Base-by-base conservation (phyloP, 2,888 invertebrate species). In the Ischnura elegans region DNA sequence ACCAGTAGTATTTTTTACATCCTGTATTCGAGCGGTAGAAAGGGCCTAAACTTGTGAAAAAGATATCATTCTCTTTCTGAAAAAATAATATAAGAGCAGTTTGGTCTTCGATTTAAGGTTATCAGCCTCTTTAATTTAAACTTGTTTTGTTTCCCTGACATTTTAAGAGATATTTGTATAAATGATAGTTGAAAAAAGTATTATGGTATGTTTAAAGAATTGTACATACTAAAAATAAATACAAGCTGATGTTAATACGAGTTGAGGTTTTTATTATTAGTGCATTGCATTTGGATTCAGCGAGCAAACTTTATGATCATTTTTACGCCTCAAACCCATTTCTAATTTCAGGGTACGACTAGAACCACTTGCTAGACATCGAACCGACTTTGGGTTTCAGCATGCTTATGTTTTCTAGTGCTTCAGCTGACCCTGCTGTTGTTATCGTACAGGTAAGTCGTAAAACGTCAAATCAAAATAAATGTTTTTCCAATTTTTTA, bases 151-250 rank as follows among this genome's bases (percentile, higher is more conserved):
- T 90, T 90, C 61, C 55, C 61, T 43, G 61, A 46, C 45, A 90
- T 29, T 76, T 61, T 13, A 43, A 90, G n/a, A 55, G 42, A 90
- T 90, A 90, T 90, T 90, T 90, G 90, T 90, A 90, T 61, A 90
- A 90, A 90, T 43, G 25, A 61, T 90, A 90, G 90, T 90, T 90
- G 45, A 90, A 43, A 43, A 61, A 66, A 90, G 47, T 90, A 90
- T 43, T 90, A 90, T 90, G 61, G 61, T 90, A 90, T 90, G 90
- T 90, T 90, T 90, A 90, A 90, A 90, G 55, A 90, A 90, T 25
- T 90, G 90, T 90, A 90, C 42, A 90, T 90, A 90, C 55, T 90
- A 55, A 90, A 90, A 90, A 90, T 90, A 90, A 90, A 86, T 86
- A 46, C 43, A 43, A 76, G 76, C 25, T n/a, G 43, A 90, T 90